These are phyloP conservation scores for Xenopus tropicalis DNA, from an alignment of 2,113 vertebrate species.

Conservation along the genomic window DNA sequence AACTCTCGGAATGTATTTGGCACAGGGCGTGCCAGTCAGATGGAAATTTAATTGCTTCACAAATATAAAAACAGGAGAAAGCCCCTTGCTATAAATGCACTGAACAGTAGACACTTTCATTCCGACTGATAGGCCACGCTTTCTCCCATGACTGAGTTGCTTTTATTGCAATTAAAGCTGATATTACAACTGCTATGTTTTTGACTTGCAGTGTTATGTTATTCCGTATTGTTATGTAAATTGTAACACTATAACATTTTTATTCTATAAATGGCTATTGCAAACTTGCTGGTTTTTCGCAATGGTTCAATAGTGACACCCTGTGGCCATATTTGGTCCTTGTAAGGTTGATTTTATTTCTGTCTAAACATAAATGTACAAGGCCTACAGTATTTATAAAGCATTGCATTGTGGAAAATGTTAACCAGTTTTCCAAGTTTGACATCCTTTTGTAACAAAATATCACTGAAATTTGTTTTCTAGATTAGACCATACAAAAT, in stretches of 20 bases:
- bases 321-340: not conserved
- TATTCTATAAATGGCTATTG: not conserved
- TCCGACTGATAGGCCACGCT: not conserved
- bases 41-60: not conserved
- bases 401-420: no score
- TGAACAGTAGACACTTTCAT: not conserved
- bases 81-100: no score
- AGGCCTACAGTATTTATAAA: no score
- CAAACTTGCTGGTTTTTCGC: not conserved
- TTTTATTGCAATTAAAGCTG: not conserved
- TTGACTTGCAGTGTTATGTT: not conserved
- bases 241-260: not conserved
- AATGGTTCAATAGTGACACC: not conserved
- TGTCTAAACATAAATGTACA: no score
- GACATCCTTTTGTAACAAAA: no score
- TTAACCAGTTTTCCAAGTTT: no score
- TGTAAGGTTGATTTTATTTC: no score
- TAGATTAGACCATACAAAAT: no score
- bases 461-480: no score
- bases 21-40: not conserved
- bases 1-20: not conserved
- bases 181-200: conserved; percentile 1
- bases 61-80: no score
- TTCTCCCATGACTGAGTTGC: not conserved
- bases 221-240: not conserved